A percentile compares a stretch with the other conserved stretches of the same genome.
Conservation (phyloP, 2,113 vertebrate species). For the Muntiacus muntjak region DNA sequence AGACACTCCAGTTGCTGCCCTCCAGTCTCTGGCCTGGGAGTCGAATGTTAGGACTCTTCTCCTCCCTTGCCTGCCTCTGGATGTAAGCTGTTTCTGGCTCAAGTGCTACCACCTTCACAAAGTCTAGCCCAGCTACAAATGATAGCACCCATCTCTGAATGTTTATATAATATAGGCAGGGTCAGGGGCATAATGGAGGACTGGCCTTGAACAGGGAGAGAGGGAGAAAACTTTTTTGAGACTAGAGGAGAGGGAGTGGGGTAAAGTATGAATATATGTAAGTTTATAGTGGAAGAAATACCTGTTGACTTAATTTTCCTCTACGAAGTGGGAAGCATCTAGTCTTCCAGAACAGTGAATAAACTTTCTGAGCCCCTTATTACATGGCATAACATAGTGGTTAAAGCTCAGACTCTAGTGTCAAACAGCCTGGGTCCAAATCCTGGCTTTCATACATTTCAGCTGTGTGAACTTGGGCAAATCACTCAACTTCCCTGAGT, state of each 20-base stretch:
- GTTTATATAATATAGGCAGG: background rate
- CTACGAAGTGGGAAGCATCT: background rate
- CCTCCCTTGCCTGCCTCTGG: background rate
- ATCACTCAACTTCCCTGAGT: background rate
- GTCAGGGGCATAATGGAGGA: background rate
- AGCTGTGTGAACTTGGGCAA: background rate
- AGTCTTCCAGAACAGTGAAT: background rate
- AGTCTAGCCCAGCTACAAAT: background rate
- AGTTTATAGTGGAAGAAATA: background rate
- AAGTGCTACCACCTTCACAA: background rate
- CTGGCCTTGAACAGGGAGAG: background rate
- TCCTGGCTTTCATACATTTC: background rate
- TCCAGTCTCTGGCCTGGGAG: background rate
- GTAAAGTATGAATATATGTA: background rate
- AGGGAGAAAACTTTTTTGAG: background rate
- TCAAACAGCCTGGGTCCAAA: background rate
- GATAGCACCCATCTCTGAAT: background rate
- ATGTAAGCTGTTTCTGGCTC: background rate
- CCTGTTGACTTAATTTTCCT: background rate
- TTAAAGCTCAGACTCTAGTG: background rate
- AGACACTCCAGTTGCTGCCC: background rate
- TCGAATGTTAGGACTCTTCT: background rate
- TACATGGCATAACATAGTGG: background rate
- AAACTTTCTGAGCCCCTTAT: background rate
- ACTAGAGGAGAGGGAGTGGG: background rate